Conservation (phyloP, 2,888 invertebrate species). For the Drosophila glabriapex region DNA sequence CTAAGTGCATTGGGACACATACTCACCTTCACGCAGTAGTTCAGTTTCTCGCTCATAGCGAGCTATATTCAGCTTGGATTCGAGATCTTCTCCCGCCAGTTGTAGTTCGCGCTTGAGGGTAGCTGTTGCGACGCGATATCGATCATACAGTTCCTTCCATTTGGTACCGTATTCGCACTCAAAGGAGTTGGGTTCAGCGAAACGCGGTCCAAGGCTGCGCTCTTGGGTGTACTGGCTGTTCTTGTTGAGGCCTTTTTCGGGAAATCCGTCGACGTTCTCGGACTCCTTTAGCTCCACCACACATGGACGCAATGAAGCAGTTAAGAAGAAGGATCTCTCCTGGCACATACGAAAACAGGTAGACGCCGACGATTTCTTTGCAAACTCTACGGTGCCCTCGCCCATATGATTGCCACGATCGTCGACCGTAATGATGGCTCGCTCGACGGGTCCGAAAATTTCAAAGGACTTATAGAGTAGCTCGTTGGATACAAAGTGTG, state of each 20-base stretch:
- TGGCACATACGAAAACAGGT: constrained; percentile 94
- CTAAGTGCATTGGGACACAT: background rate
- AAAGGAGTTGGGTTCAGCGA: constrained; percentile 94
- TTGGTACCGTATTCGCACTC: constrained; percentile 98
- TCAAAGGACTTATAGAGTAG: constrained; percentile 94
- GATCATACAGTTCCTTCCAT: constrained; percentile 97
- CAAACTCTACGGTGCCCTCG: constrained; percentile 98
- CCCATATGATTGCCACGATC: constrained; percentile 97
- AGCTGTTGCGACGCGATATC: constrained; percentile 94
- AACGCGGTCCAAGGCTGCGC: constrained; percentile 94
- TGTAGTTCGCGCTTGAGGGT: constrained; percentile 94
- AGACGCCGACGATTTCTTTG: constrained; percentile 95
- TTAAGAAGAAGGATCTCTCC: constrained; percentile 96
- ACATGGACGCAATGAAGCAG: constrained; percentile 95
- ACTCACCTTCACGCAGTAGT: constrained; percentile 92
- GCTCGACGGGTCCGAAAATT: constrained; percentile 96
- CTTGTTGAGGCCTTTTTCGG: constrained; percentile 92
- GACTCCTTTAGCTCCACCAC: constrained; percentile 96
- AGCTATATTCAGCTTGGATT: constrained; percentile 98
- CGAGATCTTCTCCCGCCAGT: constrained; percentile 95
- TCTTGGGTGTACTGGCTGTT: constrained; percentile 93
- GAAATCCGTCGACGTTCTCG: constrained; percentile 96
- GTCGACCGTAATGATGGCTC: constrained; percentile 97
- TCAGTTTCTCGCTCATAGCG: constrained; percentile 98
- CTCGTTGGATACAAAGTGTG: constrained; percentile 97